Evolutionary conservation across 2,113 vertebrate species (phyloP), one percentile per base, ranked within the genome.

Genomic region (Lophochroa leadbeateri): DNA sequence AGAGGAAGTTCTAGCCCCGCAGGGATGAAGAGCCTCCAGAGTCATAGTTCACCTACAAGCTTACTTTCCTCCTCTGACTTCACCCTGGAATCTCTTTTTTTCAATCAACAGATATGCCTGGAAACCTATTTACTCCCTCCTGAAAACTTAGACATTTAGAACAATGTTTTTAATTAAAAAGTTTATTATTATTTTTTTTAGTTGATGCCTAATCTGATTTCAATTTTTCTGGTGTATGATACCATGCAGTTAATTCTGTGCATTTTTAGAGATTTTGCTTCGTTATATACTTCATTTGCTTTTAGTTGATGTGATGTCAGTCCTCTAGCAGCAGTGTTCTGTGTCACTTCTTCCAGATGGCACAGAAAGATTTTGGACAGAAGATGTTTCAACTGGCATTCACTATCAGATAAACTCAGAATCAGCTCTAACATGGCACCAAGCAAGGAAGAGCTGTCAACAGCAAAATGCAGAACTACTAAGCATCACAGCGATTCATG

Each of bases 401-500:
- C 77, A 89, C 67, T 99, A 99, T 90, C 99, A 99, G 95, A 98
- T 98, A 94, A 99, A 99, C 58, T 75, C 79, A 39, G 97, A 98
- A 72, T 98, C 99, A 13, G 98, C 98, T 68, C 79, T 99, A 91
- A 99, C 98, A 2, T 99, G 99, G 99, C 96, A 98, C 63, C 98
- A 99, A 96, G 99, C 99, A 25, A 97, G 99, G 91, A 98, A 97
- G 94, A 99, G 98, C 96, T 99, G 99, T 94, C 98, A 98, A 71
- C 99, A 99, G 86, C 99, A 99, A 94, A 96, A 97, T 5, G 98
- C 98, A 0, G 99, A 99, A 52, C 98, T 99, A 33, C 78, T 99
- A 90, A 99, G 99, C 91, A 97, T 99, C 69, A 96, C 98, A 3
- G 98, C 99, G 86, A 87, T 98, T 11, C 98, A 98, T 4, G 99